A percentile compares a stretch with the other conserved stretches of the same genome.
Evolutionary conservation across 2,113 vertebrate genomes (phyloP).

Genomic region (Nerophis lumbriciformis): DNA sequence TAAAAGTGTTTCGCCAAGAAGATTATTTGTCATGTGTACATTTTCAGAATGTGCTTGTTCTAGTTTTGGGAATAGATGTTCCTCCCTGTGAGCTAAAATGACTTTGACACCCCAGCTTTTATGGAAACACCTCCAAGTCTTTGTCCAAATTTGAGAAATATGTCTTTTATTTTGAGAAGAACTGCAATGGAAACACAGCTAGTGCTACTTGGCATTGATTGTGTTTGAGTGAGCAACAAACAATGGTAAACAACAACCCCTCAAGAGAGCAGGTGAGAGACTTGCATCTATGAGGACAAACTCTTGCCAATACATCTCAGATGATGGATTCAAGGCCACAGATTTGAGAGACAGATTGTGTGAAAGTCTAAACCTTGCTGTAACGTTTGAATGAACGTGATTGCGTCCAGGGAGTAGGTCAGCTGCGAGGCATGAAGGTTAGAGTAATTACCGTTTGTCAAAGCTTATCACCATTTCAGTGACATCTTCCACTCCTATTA

Average conservation of each 20-base stretch:
- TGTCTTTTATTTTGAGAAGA: too few species aligned
- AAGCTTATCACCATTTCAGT: slow-evolving; percentile 30
- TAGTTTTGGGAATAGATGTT: too few species aligned
- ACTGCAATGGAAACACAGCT: too few species aligned
- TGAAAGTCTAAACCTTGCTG: slow-evolving; percentile 15
- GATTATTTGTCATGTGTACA: too few species aligned
- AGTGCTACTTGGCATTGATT: not conserved
- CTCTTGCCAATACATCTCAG: not conserved
- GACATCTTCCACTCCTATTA: slow-evolving; percentile 16
- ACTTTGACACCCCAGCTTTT: too few species aligned
- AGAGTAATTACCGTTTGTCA: slow-evolving; percentile 44
- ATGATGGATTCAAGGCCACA: slow-evolving; percentile 25
- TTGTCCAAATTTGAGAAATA: too few species aligned
- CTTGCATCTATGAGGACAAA: not conserved
- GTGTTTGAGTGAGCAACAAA: not conserved
- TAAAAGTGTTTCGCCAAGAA: too few species aligned
- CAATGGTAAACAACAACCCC: too few species aligned
- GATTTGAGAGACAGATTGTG: slow-evolving; percentile 14
- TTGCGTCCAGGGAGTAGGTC: slow-evolving; percentile 28
- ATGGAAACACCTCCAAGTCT: too few species aligned
- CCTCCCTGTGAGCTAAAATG: too few species aligned
- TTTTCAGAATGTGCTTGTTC: too few species aligned
- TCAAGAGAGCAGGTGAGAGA: too few species aligned
- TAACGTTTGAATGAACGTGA: slow-evolving; percentile 31
- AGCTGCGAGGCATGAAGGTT: slow-evolving; percentile 33